Base-by-base conservation (phyloP, 2,888 invertebrate genomes). In the Azorinus chamasolen region DNA sequence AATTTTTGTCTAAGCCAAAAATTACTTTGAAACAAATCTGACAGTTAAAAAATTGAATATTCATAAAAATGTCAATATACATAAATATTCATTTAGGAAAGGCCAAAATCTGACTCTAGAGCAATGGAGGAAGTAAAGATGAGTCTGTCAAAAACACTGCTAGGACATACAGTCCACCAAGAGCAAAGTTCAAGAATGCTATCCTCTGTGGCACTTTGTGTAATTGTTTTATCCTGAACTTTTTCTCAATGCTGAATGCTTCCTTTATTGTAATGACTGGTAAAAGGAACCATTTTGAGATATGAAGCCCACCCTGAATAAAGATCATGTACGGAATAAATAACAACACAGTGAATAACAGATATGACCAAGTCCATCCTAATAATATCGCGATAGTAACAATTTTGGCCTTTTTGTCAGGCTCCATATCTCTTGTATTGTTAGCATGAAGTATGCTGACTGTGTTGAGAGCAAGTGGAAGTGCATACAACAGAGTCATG, bases 371-470 rank as follows among this genome's bases (percentile, higher is more conserved):
- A 45, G 97, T 97, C 90, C 96, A 96, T 24, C 98, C 98, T 83
- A 98, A 96, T 63, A 98, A 93, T 90, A 98, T 98, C n/a, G 98
- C 98, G 87, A 98, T 94, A 18, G 98, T 99, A 0, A 98, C 97
- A 88, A 98, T 98, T 79, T 98, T 98, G 55, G 97, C 98, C 91
- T 95, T 95, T 77, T 95, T 95, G 91, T 98, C 98, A 72, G 96
- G 96, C 90, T 97, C 97, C 84, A 97, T 95, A 94, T 98, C 98
- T 84, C 98, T 95, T 0, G 98, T 97, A 92, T 99, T 98, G 92
- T 98, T 99, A 90, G 97, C 97, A 92, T 98, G 98, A 69, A 99
- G 94, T 90, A 98, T 98, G 58, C 98, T 98, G 93, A 98, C 98
- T 1, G 98, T 98, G 90, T 98, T 98, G 24, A 99, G 93, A 12